A percentile compares a stretch with the other conserved stretches of the same genome.
These are phyloP conservation scores for Tenodera sinensis DNA, from an alignment of 2,888 invertebrate genomes.

Conservation along the genomic window DNA sequence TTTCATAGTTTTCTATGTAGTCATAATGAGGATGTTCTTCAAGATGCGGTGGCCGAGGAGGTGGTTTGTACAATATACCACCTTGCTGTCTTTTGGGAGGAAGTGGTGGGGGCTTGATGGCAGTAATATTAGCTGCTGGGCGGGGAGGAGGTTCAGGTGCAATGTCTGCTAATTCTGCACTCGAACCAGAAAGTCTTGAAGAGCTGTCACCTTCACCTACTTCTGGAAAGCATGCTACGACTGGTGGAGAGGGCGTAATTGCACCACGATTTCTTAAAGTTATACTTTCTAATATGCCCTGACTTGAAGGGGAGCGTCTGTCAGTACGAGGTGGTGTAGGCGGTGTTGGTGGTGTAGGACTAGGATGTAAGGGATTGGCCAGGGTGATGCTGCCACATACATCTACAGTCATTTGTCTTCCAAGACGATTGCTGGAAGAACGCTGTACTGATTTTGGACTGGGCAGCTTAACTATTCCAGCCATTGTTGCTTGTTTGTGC, in stretches of 20 bases:
- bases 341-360: conserved; percentile 30
- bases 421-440: conserved; percentile 31
- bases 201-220: conserved; percentile 37
- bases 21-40: conserved; percentile 53
- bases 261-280: conserved; percentile 29
- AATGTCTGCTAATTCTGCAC: conserved; percentile 41
- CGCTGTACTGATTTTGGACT: conserved; percentile 43
- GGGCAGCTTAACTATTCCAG: conserved; percentile 41
- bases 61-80: conserved; percentile 58
- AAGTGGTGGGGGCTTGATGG: conserved; percentile 68
- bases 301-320: conserved; percentile 33
- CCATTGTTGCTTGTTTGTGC: conserved; percentile 28
- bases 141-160: conserved; percentile 68
- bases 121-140: conserved; percentile 56
- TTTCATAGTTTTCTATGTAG: conserved; percentile 51
- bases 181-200: conserved; percentile 38
- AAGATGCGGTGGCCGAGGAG: conserved; percentile 59
- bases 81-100: conserved; percentile 66
- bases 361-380: conserved; percentile 21
- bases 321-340: conserved; percentile 25
- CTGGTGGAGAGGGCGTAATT: conserved; percentile 29
- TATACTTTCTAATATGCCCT: conserved; percentile 34
- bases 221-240: conserved; percentile 29
- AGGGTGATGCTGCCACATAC: conserved; percentile 28
- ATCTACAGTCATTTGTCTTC: conserved; percentile 36